A percentile compares a stretch with the other conserved stretches of the same genome.
Evolutionary conservation across 1,140 invertebrate species (phyloP).

Genomic region (Neuroterus valhalla): DNA sequence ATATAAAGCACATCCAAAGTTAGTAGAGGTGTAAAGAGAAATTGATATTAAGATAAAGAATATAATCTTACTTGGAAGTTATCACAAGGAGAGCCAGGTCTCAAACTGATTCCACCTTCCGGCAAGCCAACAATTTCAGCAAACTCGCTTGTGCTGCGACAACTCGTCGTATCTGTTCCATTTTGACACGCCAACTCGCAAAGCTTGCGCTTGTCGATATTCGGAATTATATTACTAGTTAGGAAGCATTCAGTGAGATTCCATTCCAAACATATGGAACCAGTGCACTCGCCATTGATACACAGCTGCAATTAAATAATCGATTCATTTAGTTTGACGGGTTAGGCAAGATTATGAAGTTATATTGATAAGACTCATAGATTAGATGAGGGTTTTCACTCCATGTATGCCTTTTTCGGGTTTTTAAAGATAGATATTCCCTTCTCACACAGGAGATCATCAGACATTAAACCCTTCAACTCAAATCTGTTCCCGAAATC

Average conservation of each 20-base stretch:
- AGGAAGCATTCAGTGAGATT: slow-evolving; percentile 97
- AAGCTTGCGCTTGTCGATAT: slow-evolving; percentile 89
- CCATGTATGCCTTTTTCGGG: no score
- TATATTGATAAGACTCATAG: no score
- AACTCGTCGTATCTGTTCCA: slow-evolving; percentile 84
- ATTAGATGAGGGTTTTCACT: no score
- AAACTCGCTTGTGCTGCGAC: slow-evolving; percentile 91
- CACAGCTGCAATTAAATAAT: slow-evolving; percentile 84
- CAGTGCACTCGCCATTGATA: slow-evolving; percentile 93
- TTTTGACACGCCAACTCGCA: slow-evolving; percentile 98
- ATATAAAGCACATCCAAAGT: slow-evolving; percentile 45
- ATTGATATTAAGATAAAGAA: neutral
- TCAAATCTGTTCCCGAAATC: no score
- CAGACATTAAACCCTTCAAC: no score
- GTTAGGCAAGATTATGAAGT: no score
- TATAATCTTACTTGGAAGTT: slow-evolving; percentile 89
- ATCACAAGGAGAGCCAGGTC: slow-evolving; percentile 97
- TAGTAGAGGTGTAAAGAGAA: neutral
- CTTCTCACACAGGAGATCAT: no score
- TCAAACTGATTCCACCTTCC: slow-evolving; percentile 89
- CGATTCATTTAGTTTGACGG: neutral
- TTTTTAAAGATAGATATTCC: no score
- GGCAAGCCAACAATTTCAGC: slow-evolving; percentile 84
- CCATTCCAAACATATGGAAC: slow-evolving; percentile 96
- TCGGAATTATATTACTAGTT: slow-evolving; percentile 88